Percentiles rank a stretch among this genome's conserved stretches.
These are phyloP conservation scores for Cranoglanis bouderius DNA, from an alignment of 2,113 vertebrate species.

Conservation along the genomic window DNA sequence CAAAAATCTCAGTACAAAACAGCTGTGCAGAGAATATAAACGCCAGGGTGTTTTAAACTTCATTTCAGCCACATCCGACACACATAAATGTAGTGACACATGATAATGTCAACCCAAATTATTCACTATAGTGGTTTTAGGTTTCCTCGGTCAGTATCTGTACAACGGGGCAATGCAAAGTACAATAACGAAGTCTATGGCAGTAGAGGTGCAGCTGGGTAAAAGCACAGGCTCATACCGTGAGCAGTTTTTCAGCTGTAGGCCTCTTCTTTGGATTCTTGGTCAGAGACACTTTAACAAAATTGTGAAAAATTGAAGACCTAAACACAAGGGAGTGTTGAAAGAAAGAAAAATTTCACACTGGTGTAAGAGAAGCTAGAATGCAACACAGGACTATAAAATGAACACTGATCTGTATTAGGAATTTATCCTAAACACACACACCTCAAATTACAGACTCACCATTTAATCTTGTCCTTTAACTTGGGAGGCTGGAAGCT, in stretches of 20 bases:
- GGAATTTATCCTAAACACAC: not conserved
- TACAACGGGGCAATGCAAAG: not conserved
- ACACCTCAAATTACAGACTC: constrained; percentile 51
- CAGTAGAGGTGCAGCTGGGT: not conserved
- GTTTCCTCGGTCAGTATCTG: not conserved
- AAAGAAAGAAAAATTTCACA: not conserved
- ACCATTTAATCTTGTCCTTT: constrained; percentile 98
- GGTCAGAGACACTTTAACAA: constrained; percentile 94
- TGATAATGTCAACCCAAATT: not conserved
- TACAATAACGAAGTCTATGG: not conserved
- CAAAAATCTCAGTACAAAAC: not conserved
- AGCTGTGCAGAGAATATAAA: not conserved
- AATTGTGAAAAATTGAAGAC: constrained; percentile 91
- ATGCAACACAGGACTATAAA: not conserved
- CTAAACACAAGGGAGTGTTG: constrained; percentile 63
- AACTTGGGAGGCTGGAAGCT: constrained; percentile 96
- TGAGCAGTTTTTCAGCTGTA: constrained; percentile 90
- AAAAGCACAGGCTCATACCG: constrained; percentile 73
- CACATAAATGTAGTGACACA: not conserved
- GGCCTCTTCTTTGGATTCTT: constrained; percentile 99
- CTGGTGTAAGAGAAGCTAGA: not conserved
- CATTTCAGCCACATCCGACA: not conserved
- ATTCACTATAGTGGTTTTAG: not conserved
- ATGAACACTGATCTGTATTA: not conserved
- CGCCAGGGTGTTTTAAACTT: not conserved